Evolutionary conservation across 92 coral and sea anemone genomes (phyloP).

Genomic region (Epizoanthus scotinus): DNA sequence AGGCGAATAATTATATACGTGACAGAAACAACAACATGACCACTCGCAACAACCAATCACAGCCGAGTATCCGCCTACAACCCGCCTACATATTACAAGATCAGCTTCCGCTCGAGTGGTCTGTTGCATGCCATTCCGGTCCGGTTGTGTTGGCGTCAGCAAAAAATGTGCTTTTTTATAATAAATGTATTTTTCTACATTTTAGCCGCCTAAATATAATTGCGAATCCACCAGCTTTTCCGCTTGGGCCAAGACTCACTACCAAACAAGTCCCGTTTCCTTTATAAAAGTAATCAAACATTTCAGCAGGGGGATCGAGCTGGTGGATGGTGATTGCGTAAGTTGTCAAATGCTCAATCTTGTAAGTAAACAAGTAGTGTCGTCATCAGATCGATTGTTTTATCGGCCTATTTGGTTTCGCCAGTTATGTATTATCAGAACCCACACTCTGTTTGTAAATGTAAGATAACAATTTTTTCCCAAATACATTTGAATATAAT

Average conservation of each 20-base stretch:
- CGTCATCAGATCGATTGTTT: conserved; percentile 18
- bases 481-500: too few relatives aligned
- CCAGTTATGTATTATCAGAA: too few relatives aligned
- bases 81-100: conserved; percentile 52
- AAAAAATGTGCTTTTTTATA: neutral
- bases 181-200: neutral
- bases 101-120: conserved; percentile 41
- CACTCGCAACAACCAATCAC: conserved; percentile 51
- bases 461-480: too few relatives aligned
- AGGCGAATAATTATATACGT: conserved; percentile 40
- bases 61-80: conserved; percentile 54
- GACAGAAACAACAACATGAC: conserved; percentile 53
- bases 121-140: conserved; percentile 11
- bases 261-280: neutral
- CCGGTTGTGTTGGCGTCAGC: neutral
- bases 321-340: conserved; percentile 4
- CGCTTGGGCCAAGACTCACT: too few relatives aligned
- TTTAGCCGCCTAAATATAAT: neutral
- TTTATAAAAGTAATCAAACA: neutral
- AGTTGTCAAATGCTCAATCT: neutral
- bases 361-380: neutral
- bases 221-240: too few relatives aligned
- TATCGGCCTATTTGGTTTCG: neutral
- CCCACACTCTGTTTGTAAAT: too few relatives aligned
- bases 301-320: neutral